Evolutionary conservation across 2,888 invertebrate genomes (phyloP).

Genomic region (Diarsia rubi): DNA sequence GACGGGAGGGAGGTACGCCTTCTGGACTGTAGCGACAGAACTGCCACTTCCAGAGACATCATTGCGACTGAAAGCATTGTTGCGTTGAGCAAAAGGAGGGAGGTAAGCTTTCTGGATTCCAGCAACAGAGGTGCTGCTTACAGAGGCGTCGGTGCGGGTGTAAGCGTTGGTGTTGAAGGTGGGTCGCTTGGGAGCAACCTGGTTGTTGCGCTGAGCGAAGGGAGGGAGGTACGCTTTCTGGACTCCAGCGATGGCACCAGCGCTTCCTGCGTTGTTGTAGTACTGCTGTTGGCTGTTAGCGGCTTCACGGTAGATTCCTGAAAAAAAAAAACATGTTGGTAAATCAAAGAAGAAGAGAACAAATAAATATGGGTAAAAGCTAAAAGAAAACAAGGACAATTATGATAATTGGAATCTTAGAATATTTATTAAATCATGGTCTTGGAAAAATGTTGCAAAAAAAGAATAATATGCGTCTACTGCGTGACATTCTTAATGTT

Average conservation of each 20-base stretch:
- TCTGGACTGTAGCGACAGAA: slow-evolving; percentile 21
- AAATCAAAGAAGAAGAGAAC: too few relatives aligned
- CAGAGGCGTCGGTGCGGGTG: slow-evolving; percentile 25
- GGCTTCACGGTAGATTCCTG: slow-evolving; percentile 83
- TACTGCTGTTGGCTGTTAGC: slow-evolving; percentile 64
- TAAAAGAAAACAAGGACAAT: too few relatives aligned
- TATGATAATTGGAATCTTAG: too few relatives aligned
- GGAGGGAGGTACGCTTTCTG: slow-evolving; percentile 8
- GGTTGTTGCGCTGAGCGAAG: background rate
- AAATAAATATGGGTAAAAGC: too few relatives aligned
- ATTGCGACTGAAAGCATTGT: slow-evolving; percentile 59
- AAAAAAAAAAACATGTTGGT: background rate
- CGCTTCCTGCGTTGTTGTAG: slow-evolving; percentile 55
- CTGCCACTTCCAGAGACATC: slow-evolving; percentile 68
- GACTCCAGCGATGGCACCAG: slow-evolving; percentile 1
- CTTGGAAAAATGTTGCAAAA: too few relatives aligned
- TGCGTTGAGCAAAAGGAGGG: slow-evolving; percentile 60
- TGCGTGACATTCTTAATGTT: too few relatives aligned
- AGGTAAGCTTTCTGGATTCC: slow-evolving; percentile 75
- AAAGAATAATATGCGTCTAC: too few relatives aligned
- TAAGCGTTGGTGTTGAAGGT: slow-evolving; percentile 74
- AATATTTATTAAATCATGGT: too few relatives aligned
- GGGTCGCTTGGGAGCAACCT: background rate
- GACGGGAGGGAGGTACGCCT: slow-evolving; percentile 33
- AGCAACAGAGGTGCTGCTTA: slow-evolving; percentile 19